phyloP scores from a whole-genome alignment of 2,888 invertebrate genomes.

The Lithodes maja region DNA sequence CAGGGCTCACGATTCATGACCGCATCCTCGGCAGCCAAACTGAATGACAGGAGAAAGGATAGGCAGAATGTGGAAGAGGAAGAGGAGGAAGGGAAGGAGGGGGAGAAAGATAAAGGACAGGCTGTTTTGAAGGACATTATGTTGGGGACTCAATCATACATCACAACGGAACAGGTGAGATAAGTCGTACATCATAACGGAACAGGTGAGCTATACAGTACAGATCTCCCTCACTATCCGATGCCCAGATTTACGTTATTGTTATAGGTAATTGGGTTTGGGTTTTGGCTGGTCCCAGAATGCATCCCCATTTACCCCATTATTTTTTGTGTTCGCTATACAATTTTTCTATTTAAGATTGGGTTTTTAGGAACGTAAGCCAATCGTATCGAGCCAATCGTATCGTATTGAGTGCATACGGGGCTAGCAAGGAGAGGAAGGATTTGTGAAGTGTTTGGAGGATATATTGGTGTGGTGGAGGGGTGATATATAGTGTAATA shows the following conservation, averaged over 20 bases:
- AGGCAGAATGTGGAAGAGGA: background rate
- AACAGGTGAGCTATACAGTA: background rate
- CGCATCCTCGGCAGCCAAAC: background rate
- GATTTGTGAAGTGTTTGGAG: too few species aligned
- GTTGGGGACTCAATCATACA: slow-evolving; percentile 43
- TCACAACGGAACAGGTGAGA: slow-evolving; percentile 56
- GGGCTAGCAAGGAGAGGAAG: too few species aligned
- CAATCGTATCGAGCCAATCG: too few species aligned
- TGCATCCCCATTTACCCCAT: too few species aligned
- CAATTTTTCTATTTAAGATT: too few species aligned
- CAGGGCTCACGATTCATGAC: slow-evolving; percentile 48
- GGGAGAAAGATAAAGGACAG: background rate
- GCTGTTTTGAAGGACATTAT: background rate
- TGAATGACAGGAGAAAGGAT: background rate
- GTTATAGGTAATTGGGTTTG: too few species aligned
- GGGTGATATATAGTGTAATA: too few species aligned
- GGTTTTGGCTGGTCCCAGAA: too few species aligned
- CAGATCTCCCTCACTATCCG: background rate
- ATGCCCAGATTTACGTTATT: background rate
- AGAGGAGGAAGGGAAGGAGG: background rate
- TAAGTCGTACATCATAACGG: background rate
- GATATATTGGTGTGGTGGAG: too few species aligned
- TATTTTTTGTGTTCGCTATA: too few species aligned
- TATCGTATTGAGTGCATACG: too few species aligned
- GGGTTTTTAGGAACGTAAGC: too few species aligned